A percentile compares a stretch with the other conserved stretches of the same genome.
phyloP scores from a whole-genome alignment of 2,888 invertebrate species.

The Ophion obscuratus region DNA sequence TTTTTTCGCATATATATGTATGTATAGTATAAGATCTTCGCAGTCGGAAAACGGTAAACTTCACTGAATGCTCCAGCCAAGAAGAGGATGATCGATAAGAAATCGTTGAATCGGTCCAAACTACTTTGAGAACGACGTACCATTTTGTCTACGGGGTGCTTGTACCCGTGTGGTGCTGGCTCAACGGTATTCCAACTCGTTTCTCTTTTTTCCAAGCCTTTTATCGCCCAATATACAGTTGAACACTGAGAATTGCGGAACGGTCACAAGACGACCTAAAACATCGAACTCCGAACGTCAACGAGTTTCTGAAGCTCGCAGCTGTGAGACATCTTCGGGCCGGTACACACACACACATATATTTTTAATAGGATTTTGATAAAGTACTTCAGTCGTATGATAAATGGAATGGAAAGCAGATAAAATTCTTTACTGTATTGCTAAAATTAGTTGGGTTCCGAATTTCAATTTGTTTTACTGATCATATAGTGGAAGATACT shows the following conservation, averaged over 20 bases:
- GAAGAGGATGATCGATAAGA: conserved; percentile 43
- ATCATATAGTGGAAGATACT: too few species aligned
- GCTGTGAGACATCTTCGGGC: too few species aligned
- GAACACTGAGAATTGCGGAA: conserved; percentile 22
- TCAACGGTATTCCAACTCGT: conserved; percentile 37
- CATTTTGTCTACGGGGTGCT: conserved; percentile 29
- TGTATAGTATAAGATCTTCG: conserved; percentile 25
- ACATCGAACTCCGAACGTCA: background rate
- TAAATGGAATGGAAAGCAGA: too few species aligned
- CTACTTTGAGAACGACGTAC: conserved; percentile 13
- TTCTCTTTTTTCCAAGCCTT: conserved; percentile 12
- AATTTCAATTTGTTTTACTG: too few species aligned
- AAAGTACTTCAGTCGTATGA: too few species aligned
- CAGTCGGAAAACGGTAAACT: conserved; percentile 49
- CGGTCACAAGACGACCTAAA: background rate
- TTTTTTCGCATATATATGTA: background rate
- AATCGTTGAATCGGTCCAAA: conserved; percentile 54
- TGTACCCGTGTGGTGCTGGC: conserved; percentile 10
- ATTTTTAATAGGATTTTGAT: too few species aligned
- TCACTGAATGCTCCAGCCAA: conserved; percentile 21
- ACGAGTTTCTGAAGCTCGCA: too few species aligned
- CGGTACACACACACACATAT: too few species aligned
- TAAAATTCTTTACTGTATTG: too few species aligned
- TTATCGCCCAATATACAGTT: conserved; percentile 13
- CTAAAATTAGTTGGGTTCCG: too few species aligned